These are phyloP conservation scores for Phoxinus phoxinus DNA, from an alignment of 2,113 vertebrate species.

Conservation along the genomic window DNA sequence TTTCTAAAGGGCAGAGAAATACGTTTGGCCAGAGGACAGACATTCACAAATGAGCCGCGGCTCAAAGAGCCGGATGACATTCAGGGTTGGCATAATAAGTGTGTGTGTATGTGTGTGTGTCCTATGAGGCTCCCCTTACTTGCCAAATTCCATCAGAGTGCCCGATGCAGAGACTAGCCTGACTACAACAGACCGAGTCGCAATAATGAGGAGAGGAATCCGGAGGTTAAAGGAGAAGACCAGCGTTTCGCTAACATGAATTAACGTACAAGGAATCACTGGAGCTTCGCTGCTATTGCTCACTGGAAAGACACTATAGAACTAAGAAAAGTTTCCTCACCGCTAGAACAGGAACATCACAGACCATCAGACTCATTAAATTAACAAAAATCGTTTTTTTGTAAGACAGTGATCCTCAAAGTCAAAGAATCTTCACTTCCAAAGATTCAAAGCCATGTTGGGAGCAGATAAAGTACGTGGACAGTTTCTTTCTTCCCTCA, in stretches of 20 bases:
- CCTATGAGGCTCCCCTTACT: conserved; percentile 63
- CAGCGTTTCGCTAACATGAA: conserved; percentile 55
- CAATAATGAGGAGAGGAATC: conserved; percentile 61
- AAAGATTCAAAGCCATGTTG: neutral
- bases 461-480: neutral
- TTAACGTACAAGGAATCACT: conserved; percentile 53
- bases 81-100: conserved; percentile 60
- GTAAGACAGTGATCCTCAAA: neutral
- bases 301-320: conserved; percentile 42
- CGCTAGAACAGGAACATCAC: neutral
- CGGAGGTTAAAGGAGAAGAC: conserved; percentile 60
- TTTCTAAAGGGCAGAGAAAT: conserved; percentile 69
- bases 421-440: neutral
- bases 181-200: conserved; percentile 58
- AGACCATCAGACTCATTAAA: neutral
- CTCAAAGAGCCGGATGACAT: conserved; percentile 74
- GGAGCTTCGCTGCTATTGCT: conserved; percentile 46
- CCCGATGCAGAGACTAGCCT: conserved; percentile 56
- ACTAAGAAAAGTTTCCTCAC: conserved; percentile 58
- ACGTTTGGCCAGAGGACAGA: conserved; percentile 68
- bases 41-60: conserved; percentile 65
- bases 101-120: conserved; percentile 60
- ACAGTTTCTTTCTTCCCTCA: neutral
- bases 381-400: neutral
- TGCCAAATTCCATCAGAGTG: conserved; percentile 65